phyloP scores from a whole-genome alignment of 1,140 invertebrate genomes.

The Drosophila yakuba region DNA sequence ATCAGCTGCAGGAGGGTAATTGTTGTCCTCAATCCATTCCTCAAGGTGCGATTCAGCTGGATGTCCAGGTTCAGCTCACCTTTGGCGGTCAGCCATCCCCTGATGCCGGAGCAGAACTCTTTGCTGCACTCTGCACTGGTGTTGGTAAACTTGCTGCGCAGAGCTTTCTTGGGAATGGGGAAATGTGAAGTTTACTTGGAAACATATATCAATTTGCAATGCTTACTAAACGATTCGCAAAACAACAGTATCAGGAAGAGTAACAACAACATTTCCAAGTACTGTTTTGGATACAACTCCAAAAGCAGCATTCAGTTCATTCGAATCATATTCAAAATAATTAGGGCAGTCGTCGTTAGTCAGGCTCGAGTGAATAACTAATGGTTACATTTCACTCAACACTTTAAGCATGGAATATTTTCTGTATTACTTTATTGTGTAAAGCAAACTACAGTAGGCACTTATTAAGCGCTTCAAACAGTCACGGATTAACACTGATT shows the following conservation, averaged over 20 bases:
- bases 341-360: constrained; percentile 30
- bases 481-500: background rate
- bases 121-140: constrained; percentile 22
- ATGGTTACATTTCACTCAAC: constrained; percentile 3
- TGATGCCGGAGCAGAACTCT: constrained; percentile 22
- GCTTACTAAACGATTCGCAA: constrained; percentile 38
- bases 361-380: constrained; percentile 9
- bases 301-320: too few species aligned
- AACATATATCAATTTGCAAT: background rate
- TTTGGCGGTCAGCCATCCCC: constrained; percentile 32
- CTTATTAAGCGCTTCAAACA: background rate
- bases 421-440: background rate
- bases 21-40: constrained; percentile 28
- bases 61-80: constrained; percentile 39
- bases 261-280: constrained; percentile 12
- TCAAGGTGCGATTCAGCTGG: constrained; percentile 29
- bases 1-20: constrained; percentile 39
- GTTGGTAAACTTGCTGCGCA: constrained; percentile 38
- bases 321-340: background rate
- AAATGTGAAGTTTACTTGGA: background rate
- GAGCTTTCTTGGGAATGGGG: background rate
- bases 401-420: background rate
- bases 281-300: background rate
- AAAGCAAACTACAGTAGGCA: background rate
- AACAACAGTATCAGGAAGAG: constrained; percentile 2